A percentile compares a stretch with the other conserved stretches of the same genome.
Evolutionary conservation across 2,113 vertebrate genomes (phyloP).

Genomic region (Hyperopisus bebe): DNA sequence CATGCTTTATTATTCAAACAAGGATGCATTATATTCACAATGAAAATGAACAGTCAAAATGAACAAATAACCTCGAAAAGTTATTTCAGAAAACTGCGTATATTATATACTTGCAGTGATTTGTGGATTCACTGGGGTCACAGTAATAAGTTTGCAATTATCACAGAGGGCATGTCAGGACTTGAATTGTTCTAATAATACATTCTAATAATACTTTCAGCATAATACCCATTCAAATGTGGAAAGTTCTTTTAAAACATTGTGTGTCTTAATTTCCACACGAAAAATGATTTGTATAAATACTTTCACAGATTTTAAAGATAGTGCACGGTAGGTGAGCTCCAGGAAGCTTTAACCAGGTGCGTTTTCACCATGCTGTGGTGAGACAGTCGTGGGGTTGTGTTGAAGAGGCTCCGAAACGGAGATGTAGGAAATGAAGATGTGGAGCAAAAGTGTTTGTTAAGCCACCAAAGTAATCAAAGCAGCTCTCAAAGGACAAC

Average conservation of each 20-base stretch:
- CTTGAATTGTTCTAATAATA: background rate
- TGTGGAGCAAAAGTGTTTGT: background rate
- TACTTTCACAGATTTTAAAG: background rate
- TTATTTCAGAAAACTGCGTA: constrained; percentile 51
- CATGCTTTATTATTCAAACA: background rate
- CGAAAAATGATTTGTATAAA: background rate
- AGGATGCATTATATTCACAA: constrained; percentile 53
- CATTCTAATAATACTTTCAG: background rate
- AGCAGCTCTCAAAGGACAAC: background rate
- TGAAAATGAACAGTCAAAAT: too few species aligned
- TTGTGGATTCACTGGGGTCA: background rate
- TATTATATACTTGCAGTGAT: constrained; percentile 33
- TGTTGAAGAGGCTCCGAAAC: background rate
- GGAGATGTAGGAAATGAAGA: background rate
- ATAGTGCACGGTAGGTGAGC: background rate
- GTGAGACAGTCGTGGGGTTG: background rate
- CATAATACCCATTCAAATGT: background rate
- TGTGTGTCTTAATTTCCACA: background rate
- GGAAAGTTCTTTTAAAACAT: background rate
- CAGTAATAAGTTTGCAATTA: constrained; percentile 3
- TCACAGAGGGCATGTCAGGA: background rate
- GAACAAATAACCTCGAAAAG: background rate
- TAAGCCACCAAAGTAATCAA: background rate
- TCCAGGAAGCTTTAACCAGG: background rate
- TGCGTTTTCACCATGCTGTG: background rate